These are phyloP conservation scores for Epizoanthus rinbou DNA, from an alignment of 92 coral and sea anemone species.

Conservation along the genomic window DNA sequence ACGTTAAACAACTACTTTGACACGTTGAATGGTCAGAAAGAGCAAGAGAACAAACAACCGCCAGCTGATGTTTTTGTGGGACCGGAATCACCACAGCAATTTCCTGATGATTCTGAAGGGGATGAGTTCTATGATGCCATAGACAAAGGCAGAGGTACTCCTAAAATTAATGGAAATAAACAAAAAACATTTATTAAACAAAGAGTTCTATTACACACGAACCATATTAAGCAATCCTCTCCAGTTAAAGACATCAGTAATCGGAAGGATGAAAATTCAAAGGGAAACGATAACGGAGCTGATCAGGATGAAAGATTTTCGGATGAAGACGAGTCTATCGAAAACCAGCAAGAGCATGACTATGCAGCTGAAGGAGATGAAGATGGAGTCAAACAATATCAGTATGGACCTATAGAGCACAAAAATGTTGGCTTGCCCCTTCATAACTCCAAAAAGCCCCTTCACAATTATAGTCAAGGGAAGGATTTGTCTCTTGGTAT, in stretches of 20 bases:
- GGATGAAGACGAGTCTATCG: slow-evolving; percentile 1
- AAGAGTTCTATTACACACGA: not conserved
- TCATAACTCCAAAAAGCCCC: not conserved
- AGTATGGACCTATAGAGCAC: slow-evolving; percentile 35
- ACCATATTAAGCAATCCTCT: not conserved
- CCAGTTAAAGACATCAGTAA: not conserved
- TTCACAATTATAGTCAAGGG: not conserved
- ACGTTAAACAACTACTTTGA: slow-evolving; percentile 79
- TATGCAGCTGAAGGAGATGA: slow-evolving; percentile 6
- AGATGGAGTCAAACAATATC: slow-evolving; percentile 12
- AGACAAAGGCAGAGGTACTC: slow-evolving; percentile 25
- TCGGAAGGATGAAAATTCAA: not conserved
- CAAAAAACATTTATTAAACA: not conserved
- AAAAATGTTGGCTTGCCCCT: slow-evolving; percentile 25
- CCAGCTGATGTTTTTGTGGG: slow-evolving; percentile 41
- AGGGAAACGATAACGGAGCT: not conserved
- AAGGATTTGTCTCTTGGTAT: not conserved
- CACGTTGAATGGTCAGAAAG: slow-evolving; percentile 69
- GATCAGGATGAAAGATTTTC: not conserved
- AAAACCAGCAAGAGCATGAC: not conserved
- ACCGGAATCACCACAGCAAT: slow-evolving; percentile 15
- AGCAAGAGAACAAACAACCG: slow-evolving; percentile 34
- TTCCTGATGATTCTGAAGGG: slow-evolving; percentile 31
- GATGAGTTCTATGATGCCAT: slow-evolving; percentile 37
- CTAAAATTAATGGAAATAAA: not conserved